Conservation (phyloP, 2,888 invertebrate species). For the Antheraea assamensis region DNA sequence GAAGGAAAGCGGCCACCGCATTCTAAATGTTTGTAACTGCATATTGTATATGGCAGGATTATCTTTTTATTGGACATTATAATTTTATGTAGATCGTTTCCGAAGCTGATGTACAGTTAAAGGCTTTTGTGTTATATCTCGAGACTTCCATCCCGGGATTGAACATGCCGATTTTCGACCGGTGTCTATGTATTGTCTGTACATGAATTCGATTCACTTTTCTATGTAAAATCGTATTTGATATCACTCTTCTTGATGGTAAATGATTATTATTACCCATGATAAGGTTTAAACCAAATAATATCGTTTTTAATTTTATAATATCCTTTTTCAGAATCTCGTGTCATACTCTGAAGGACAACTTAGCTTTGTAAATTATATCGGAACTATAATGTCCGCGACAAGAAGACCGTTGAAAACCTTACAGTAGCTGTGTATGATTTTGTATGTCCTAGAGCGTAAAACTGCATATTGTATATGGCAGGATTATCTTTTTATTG, state of each 20-base stretch:
- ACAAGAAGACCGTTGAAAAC: too few relatives aligned
- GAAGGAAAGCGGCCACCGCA: constrained; percentile 48
- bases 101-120: not conserved
- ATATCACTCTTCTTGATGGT: not conserved
- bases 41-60: constrained; percentile 55
- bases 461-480: constrained; percentile 54
- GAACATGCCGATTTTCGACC: not conserved
- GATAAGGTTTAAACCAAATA: not conserved
- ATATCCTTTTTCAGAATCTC: too few relatives aligned
- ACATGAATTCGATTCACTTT: not conserved
- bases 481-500: constrained; percentile 52
- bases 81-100: constrained; percentile 32
- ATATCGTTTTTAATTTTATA: not conserved
- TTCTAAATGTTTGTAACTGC: constrained; percentile 47
- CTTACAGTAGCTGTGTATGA: too few relatives aligned
- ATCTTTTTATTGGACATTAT: constrained; percentile 50
- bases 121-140: not conserved
- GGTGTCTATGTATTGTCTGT: not conserved
- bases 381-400: too few relatives aligned
- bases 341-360: too few relatives aligned
- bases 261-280: not conserved
- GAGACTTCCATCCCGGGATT: not conserved
- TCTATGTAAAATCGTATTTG: not conserved
- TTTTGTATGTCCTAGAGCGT: too few relatives aligned
- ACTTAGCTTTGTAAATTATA: too few relatives aligned